Evolutionary conservation across 2,888 invertebrate genomes (phyloP), one percentile per base, ranked within the genome.

Genomic region (Quadroppia sp.): DNA sequence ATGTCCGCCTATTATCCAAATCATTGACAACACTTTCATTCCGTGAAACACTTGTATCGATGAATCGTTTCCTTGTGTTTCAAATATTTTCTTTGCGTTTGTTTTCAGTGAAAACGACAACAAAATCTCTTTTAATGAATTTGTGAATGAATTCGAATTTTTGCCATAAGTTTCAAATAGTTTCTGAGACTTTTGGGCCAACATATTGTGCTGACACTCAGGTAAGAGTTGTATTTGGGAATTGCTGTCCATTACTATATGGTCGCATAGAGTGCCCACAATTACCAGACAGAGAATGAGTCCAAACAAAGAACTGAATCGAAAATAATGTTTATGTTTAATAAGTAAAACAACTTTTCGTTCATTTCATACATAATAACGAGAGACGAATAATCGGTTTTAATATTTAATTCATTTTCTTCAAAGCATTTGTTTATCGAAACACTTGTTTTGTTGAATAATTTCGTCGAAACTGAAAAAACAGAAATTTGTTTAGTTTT

Each of bases 1-100:
- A 70, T 78, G 78, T 17, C 76, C 77, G 17, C 73, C 59, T 25
- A 78, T 78, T 45, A 78, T 78, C 75, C 78, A 76, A 25, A 78
- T 17, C 78, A 78, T 78, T 25, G 75, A 77, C 15, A 77, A 71
- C 23, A 78, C 74, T 59, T 73, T 75, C 17, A 78, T 71, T 13
- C 78, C 78, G 72, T 78, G 77, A 23, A 78, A 45, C 7, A 72
- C 53, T 13, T 20, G 28, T 11, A 78, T 77, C 17, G 73, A 74
- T 28, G 28, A 48, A 15, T 40, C 61, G 56, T n/a, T 48, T 28
- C 53, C 32, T 36, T 70, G 42, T 20, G 75, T 71, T 17, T 70
- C 45, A 59, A 78, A 74, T 15, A 78, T 76, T 45, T 77, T 78
- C n/a, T 50, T 42, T 2, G 73, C 71, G 69, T 77, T 78, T 3